These are phyloP conservation scores for Sinonovacula constricta DNA, from an alignment of 1,140 invertebrate genomes.

Conservation along the genomic window DNA sequence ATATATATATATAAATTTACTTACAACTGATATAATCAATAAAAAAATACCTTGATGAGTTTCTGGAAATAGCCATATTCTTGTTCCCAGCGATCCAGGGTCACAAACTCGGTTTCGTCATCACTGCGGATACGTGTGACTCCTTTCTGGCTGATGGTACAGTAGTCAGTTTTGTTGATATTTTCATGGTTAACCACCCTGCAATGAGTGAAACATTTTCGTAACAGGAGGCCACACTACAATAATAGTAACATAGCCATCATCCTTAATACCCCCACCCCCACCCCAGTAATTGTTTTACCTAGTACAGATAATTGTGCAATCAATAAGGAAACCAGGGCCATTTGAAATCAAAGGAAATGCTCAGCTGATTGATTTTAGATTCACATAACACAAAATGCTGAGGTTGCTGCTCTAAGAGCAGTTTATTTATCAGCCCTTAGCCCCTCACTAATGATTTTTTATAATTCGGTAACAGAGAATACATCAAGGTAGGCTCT, in stretches of 20 bases:
- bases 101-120: slow-evolving; percentile 78
- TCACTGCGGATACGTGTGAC: slow-evolving; percentile 74
- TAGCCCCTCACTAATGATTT: too few relatives aligned
- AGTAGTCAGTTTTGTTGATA: slow-evolving; percentile 76
- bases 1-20: too few relatives aligned
- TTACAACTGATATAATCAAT: too few relatives aligned
- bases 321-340: too few relatives aligned
- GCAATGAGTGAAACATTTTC: slow-evolving; percentile 15
- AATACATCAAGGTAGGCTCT: too few relatives aligned
- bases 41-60: slow-evolving; percentile 77
- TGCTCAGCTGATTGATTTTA: too few relatives aligned
- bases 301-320: not conserved
- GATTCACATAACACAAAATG: too few relatives aligned
- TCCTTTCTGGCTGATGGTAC: slow-evolving; percentile 76
- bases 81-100: slow-evolving; percentile 75
- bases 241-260: not conserved
- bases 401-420: too few relatives aligned
- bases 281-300: not conserved
- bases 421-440: too few relatives aligned
- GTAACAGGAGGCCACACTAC: too few relatives aligned
- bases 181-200: slow-evolving; percentile 76
- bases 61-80: slow-evolving; percentile 75
- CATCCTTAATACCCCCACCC: not conserved
- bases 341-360: too few relatives aligned
- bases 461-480: too few relatives aligned